phyloP scores from a whole-genome alignment of 2,888 invertebrate species.

The Brassicogethes aeneus region DNA sequence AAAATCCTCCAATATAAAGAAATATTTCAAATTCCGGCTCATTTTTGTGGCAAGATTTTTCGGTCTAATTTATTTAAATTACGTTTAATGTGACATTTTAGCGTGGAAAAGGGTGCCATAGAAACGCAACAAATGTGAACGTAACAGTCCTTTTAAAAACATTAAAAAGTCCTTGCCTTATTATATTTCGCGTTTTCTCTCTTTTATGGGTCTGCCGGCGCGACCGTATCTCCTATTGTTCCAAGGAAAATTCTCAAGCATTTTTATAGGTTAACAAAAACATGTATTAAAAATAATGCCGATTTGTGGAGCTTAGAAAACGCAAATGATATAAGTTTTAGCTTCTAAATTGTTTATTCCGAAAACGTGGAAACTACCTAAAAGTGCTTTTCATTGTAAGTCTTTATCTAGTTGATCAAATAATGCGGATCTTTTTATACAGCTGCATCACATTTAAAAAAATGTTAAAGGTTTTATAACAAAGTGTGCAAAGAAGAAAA shows the following conservation, averaged over 20 bases:
- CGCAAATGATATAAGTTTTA: too few species aligned
- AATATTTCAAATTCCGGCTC: not conserved
- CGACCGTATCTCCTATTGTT: conserved; percentile 5
- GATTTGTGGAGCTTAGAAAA: conserved; percentile 2
- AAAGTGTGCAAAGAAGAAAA: too few species aligned
- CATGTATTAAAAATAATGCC: conserved; percentile 5
- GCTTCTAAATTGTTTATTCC: too few species aligned
- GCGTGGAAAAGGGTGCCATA: not conserved
- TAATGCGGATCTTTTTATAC: too few species aligned
- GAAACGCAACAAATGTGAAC: not conserved
- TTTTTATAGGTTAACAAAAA: conserved; percentile 7
- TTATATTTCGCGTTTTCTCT: not conserved
- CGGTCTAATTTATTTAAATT: not conserved
- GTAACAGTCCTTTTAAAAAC: conserved; percentile 5
- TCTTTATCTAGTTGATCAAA: too few species aligned
- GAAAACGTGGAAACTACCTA: too few species aligned
- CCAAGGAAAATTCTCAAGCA: conserved; percentile 6
- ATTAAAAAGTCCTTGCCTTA: conserved; percentile 5
- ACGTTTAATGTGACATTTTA: not conserved
- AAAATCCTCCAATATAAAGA: not conserved
- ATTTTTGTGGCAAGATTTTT: not conserved
- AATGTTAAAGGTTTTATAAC: too few species aligned
- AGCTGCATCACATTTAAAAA: too few species aligned
- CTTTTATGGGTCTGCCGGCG: conserved; percentile 1
- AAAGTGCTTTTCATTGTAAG: too few species aligned